phyloP scores from a whole-genome alignment of 1,140 invertebrate genomes.

The Monomorium pharaonis region DNA sequence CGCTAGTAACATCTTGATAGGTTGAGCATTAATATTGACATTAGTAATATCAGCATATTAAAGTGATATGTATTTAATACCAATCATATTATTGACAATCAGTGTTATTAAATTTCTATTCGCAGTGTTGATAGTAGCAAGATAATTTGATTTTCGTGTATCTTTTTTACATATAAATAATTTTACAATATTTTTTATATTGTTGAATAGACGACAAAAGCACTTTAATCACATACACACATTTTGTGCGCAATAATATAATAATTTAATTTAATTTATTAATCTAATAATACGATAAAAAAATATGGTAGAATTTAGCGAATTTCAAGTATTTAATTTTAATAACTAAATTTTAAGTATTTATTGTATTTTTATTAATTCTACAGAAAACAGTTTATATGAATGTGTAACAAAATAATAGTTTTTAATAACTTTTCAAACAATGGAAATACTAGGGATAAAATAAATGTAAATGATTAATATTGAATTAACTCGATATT shows the following conservation, averaged over 20 bases:
- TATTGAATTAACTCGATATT: not conserved
- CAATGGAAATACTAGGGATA: not conserved
- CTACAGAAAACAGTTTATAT: not conserved
- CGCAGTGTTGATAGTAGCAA: not conserved
- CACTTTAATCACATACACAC: not conserved
- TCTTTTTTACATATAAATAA: constrained; percentile 7
- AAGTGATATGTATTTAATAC: constrained; percentile 2
- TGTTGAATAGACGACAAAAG: not conserved
- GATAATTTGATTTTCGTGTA: not conserved
- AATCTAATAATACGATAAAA: not conserved
- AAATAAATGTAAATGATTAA: not conserved
- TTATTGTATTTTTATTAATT: not conserved
- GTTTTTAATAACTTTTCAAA: not conserved
- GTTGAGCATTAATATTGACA: not conserved
- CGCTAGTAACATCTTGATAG: not conserved
- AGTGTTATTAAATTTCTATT: not conserved
- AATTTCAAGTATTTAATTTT: too few relatives aligned
- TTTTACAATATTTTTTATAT: not conserved
- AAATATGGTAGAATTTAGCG: not conserved
- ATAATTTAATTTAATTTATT: too few relatives aligned
- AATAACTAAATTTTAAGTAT: not conserved
- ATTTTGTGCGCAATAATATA: not conserved
- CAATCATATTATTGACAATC: not conserved
- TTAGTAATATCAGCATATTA: not conserved
- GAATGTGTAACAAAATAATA: not conserved